phyloP scores from a whole-genome alignment of 2,113 vertebrate species.

The Ascaphus truei region DNA sequence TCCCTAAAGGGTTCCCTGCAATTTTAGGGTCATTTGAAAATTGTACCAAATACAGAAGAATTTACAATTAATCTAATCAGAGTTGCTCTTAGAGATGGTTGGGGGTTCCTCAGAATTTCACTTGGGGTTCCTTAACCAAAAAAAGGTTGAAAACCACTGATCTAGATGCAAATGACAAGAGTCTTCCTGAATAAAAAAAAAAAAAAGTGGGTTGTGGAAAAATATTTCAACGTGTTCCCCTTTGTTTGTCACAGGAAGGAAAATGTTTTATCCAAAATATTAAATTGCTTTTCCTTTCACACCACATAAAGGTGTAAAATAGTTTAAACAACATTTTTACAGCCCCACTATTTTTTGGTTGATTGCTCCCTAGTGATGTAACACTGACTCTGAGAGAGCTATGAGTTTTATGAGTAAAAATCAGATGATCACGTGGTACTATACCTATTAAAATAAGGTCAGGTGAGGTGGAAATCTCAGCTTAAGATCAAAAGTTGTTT shows the following conservation, averaged over 20 bases:
- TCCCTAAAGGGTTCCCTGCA: too few species aligned
- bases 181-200: too few species aligned
- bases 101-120: too few species aligned
- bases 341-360: constrained; percentile 41
- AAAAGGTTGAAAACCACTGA: too few species aligned
- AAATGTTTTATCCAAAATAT: constrained; percentile 13
- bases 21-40: too few species aligned
- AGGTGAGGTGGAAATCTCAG: constrained; percentile 42
- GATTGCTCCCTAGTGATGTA: constrained; percentile 35
- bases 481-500: constrained; percentile 47
- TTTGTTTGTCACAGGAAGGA: background rate
- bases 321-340: constrained; percentile 39
- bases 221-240: background rate
- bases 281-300: constrained; percentile 45
- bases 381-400: background rate
- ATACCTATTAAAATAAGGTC: constrained; percentile 40
- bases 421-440: constrained; percentile 34
- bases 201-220: background rate
- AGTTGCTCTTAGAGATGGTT: too few species aligned
- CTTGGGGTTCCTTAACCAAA: too few species aligned
- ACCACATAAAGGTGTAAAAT: constrained; percentile 39
- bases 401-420: constrained; percentile 46
- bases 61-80: too few species aligned
- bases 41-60: too few species aligned
- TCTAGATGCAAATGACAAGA: too few species aligned